A percentile compares a stretch with the other conserved stretches of the same genome.
phyloP scores from a whole-genome alignment of 2,797 vertebrate species.

The Carapus acus region DNA sequence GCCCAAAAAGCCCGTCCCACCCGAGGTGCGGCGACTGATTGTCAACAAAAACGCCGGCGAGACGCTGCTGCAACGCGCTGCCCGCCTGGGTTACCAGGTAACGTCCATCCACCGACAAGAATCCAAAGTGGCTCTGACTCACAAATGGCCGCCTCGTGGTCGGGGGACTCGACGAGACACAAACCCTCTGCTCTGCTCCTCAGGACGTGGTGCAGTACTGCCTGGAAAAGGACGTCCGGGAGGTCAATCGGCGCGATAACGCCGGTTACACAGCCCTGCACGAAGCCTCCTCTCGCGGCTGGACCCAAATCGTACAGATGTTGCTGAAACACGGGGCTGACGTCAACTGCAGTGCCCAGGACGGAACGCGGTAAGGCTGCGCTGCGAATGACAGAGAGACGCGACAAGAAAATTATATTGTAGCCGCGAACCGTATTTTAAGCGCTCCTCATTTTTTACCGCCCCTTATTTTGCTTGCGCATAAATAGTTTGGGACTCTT shows the following conservation, averaged over 20 bases:
- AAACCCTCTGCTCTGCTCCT: constrained; percentile 7
- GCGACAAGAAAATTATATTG: too few relatives aligned
- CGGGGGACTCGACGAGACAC: too few relatives aligned
- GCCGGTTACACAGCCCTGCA: constrained; percentile 97
- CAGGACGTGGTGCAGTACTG: constrained; percentile 97
- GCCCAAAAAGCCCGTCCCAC: constrained; percentile 75
- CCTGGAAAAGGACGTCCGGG: constrained; percentile 89
- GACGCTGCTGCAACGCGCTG: constrained; percentile 90
- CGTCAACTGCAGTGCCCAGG: constrained; percentile 96
- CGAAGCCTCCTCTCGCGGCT: constrained; percentile 90
- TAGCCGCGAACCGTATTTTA: too few relatives aligned
- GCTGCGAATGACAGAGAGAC: too few relatives aligned
- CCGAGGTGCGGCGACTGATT: constrained; percentile 90
- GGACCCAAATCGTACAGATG: constrained; percentile 90
- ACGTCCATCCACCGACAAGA: background rate
- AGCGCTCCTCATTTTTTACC: too few relatives aligned
- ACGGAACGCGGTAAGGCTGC: constrained; percentile 85
- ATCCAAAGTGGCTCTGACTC: background rate
- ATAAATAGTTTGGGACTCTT: too few relatives aligned
- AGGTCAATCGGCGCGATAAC: constrained; percentile 94
- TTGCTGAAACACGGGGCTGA: constrained; percentile 91
- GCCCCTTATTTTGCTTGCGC: too few relatives aligned
- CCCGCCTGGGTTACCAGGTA: constrained; percentile 95
- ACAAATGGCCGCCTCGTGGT: background rate
- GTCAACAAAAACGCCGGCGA: constrained; percentile 98